Conservation (phyloP, 1,140 invertebrate species). For the Aporrectodea caliginosa region DNA sequence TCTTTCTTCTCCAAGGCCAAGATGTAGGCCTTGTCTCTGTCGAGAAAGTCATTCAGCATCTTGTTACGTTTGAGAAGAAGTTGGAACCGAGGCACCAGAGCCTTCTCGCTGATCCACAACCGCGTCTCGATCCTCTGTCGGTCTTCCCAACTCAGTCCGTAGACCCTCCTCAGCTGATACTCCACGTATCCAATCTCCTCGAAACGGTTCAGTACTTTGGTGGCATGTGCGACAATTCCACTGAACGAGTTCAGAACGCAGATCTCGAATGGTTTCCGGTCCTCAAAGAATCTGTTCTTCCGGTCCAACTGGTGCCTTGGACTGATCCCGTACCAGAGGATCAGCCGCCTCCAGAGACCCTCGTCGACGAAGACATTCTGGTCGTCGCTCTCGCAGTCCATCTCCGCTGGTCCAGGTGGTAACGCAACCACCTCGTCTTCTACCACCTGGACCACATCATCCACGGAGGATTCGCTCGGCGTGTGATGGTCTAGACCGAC, state of each 20-base stretch:
- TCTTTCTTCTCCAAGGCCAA: slow-evolving; percentile 26
- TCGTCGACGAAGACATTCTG: slow-evolving; percentile 23
- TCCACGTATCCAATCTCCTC: slow-evolving; percentile 30
- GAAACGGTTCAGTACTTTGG: slow-evolving; percentile 22
- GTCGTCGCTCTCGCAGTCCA: slow-evolving; percentile 23
- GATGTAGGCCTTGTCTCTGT: slow-evolving; percentile 30
- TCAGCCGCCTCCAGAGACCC: slow-evolving; percentile 20
- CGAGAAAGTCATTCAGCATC: slow-evolving; percentile 30
- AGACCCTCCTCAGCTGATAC: slow-evolving; percentile 20
- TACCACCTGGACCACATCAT: too few species aligned
- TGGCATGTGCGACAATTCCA: slow-evolving; percentile 22
- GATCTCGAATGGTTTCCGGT: slow-evolving; percentile 25
- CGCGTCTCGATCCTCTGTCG: slow-evolving; percentile 16
- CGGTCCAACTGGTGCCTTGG: slow-evolving; percentile 23
- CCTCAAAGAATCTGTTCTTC: slow-evolving; percentile 24
- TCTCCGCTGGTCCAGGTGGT: slow-evolving; percentile 24
- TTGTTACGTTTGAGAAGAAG: slow-evolving; percentile 12
- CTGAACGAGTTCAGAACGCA: slow-evolving; percentile 25
- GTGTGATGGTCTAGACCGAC: too few species aligned
- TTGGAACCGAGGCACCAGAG: slow-evolving; percentile 24
- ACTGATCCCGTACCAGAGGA: slow-evolving; percentile 19
- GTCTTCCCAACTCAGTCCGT: too few species aligned
- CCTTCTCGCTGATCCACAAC: slow-evolving; percentile 28
- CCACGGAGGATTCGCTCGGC: too few species aligned
- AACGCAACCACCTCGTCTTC: too few species aligned